Base-by-base conservation (phyloP, 2,888 invertebrate species). In the Acholoe squamosa region DNA sequence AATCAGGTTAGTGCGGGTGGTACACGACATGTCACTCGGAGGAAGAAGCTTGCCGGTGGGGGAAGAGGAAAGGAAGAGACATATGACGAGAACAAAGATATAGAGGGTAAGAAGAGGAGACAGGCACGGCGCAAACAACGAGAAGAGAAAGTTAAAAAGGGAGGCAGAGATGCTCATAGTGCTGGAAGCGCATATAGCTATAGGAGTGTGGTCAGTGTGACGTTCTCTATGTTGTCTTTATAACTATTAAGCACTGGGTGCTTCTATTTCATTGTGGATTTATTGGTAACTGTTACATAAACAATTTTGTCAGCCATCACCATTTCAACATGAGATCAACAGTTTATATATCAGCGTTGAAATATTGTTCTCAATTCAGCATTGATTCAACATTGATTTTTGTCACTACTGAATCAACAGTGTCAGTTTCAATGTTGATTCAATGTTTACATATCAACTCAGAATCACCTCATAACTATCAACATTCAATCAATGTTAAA, bases 101-200 rank as follows among this genome's bases (percentile, higher is more conserved):
- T 93, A 90, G 94, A 94, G 0, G 95, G 95, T 0, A 91, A 93
- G 84, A 89, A 91, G 28, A 88, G 92, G 19, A 91, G 92, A 51
- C 92, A 92, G 31, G 91, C 92, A n/a, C 92, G 93, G 34, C 86
- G 93, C 84, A 92, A 93, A 43, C 91, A 92, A 22, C 92, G 93
- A 92, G 92, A 93, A 31, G 93, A 93, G 89, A 90, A 91, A 33
- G 88, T 91, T 31, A 95, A 95, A 92, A 92, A 92, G 28, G 95
- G 95, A 10, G 93, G 93, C 91, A 92, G 95, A 25, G 93, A 95
- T 88, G 91, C 91, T 0, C 94, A 93, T 90, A 95, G 95, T 90
- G 80, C 19, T 43, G 95, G 95, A 92, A 95, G 95, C 92, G 95
- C 95, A 67, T 95, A 92, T 92, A 95, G 95, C 90, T 95, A 95